Base-by-base conservation (phyloP, 2,113 vertebrate species). In the Thinocorus orbignyianus region DNA sequence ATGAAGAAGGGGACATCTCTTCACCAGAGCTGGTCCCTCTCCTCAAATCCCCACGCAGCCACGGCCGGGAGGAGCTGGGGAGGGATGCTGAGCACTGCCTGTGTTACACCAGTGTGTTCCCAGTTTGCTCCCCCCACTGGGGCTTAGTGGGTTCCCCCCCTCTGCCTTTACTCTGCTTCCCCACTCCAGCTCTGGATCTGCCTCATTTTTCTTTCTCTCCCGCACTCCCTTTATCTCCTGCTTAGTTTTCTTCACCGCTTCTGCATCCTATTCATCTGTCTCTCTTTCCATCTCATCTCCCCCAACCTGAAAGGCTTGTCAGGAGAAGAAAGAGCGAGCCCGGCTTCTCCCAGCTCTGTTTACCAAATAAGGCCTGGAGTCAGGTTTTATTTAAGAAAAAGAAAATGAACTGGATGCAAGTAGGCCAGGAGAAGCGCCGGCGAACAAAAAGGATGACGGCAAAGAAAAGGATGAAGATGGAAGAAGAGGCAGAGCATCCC, bases 341-440 rank as follows among this genome's bases (percentile, higher is more conserved):
- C 83, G 37, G 78, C 92, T 88, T 95, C 90, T 81, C 58, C 88
- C 90, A 92, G 80, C 48, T 86, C 92, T 84, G 68, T 94, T 97
- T 94, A 90, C 93, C 78, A 92, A 95, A 86, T 87, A 93, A 93
- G 93, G 92, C 93, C 95, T 44, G 55, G 65, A 95, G 95, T 93
- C 96, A 95, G 55, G 69, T 96, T 97, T 96, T 95, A 91, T 93
- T 92, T 80, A 91, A 94, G 93, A 93, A 86, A 82, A 93, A 66
- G 83, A 87, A 91, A 79, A 95, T 22, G 46, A 94, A 92, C 80
- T 88, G 94, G 83, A 91, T 95, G 90, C 87, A 93, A 96, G 92
- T 90, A 93, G 86, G 86, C 78, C 90, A 92, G 80, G 30, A 88
- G 69, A 79, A 81, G 76, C 0, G 23, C 35, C 78, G 39, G 42